Percentiles rank a stretch among this genome's conserved stretches.
Evolutionary conservation across 2,113 vertebrate genomes (phyloP).

Genomic region (Fregata magnificens): DNA sequence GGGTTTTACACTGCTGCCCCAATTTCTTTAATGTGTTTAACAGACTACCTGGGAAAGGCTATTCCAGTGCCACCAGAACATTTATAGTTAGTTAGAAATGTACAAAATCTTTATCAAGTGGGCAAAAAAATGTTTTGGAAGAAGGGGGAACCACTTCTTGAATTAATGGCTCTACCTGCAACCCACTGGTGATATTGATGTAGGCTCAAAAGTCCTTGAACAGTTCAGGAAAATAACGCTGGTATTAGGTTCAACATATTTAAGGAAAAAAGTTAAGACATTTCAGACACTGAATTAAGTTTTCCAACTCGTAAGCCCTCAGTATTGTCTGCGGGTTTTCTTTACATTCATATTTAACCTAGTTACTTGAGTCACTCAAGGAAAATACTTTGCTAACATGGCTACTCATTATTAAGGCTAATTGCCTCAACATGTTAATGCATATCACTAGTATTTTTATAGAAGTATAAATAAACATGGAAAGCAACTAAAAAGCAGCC

Average conservation of each 20-base stretch:
- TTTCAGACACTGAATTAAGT: neutral
- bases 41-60: neutral
- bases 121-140: neutral
- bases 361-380: neutral
- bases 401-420: neutral
- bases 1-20: accelerated
- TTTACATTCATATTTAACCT: neutral
- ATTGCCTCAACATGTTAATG: neutral
- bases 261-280: neutral
- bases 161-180: neutral
- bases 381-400: neutral
- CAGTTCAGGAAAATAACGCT: neutral
- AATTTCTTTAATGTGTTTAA: neutral
- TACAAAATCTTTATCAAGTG: neutral
- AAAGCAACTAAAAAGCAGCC: neutral
- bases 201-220: neutral
- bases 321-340: neutral
- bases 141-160: neutral
- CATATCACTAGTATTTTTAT: neutral
- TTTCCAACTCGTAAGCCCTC: neutral
- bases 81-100: neutral
- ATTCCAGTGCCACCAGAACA: neutral
- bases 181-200: neutral
- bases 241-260: neutral
- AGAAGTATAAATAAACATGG: neutral